Evolutionary conservation across 2,888 invertebrate species (phyloP).

Genomic region (Proisotoma minuta): DNA sequence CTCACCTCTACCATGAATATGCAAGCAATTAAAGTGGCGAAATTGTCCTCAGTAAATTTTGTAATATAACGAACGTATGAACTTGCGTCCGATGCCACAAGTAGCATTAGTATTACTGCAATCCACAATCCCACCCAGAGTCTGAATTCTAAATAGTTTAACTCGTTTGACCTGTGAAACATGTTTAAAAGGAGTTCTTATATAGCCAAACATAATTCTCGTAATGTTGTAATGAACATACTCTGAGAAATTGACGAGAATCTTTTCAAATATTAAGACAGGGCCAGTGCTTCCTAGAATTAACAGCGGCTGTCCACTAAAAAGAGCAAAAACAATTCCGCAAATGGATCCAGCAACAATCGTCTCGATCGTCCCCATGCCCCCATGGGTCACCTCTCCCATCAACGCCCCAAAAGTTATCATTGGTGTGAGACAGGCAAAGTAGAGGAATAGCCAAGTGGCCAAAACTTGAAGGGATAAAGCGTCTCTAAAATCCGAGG

Average conservation of each 20-base stretch:
- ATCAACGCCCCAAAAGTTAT: constrained; percentile 56
- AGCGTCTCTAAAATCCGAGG: constrained; percentile 52
- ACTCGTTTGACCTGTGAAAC: neutral
- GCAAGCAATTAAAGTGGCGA: constrained; percentile 49
- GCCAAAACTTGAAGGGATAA: constrained; percentile 54
- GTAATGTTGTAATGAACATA: neutral
- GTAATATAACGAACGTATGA: constrained; percentile 50
- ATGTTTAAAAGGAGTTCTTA: neutral
- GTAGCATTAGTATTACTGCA: constrained; percentile 47
- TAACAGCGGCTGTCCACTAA: constrained; percentile 54
- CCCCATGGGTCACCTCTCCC: constrained; percentile 54
- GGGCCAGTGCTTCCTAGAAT: constrained; percentile 53
- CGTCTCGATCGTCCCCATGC: constrained; percentile 57
- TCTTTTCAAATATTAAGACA: constrained; percentile 55
- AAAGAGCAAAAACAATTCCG: constrained; percentile 49
- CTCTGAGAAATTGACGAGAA: constrained; percentile 49
- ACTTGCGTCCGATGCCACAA: constrained; percentile 49
- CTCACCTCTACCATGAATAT: constrained; percentile 49
- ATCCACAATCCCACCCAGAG: constrained; percentile 48
- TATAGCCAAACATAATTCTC: neutral
- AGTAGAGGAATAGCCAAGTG: constrained; percentile 55
- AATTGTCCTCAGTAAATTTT: constrained; percentile 50
- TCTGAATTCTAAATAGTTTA: neutral
- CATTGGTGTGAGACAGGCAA: constrained; percentile 56
- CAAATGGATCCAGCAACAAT: constrained; percentile 54